phyloP scores from a whole-genome alignment of 2,113 vertebrate genomes.

The Rhegmatorhina hoffmannsi region DNA sequence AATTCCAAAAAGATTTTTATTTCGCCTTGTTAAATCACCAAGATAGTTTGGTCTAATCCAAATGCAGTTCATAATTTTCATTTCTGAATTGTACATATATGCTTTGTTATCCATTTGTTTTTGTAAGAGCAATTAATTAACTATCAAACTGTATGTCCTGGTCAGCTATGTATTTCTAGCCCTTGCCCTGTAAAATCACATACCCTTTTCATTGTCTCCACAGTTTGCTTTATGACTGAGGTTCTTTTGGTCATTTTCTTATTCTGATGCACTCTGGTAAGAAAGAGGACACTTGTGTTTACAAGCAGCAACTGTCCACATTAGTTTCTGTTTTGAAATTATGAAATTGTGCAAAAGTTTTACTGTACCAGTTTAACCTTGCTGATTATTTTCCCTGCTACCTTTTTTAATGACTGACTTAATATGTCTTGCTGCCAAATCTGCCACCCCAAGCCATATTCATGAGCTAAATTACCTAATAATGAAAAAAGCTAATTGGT shows the following conservation, averaged over 20 bases:
- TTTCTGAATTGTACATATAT: neutral
- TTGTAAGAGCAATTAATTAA: neutral
- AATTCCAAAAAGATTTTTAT: neutral
- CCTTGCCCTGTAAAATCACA: neutral
- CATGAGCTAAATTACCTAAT: neutral
- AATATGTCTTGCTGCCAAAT: neutral
- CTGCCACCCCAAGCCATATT: neutral
- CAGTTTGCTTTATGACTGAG: neutral
- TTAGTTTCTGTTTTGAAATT: neutral
- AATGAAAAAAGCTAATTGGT: neutral
- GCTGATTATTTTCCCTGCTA: neutral
- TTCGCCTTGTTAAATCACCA: rapidly evolving
- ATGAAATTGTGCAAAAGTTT: neutral
- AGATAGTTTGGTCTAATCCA: neutral
- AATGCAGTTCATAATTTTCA: neutral
- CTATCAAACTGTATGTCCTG: neutral
- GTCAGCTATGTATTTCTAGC: neutral
- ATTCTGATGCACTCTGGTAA: neutral
- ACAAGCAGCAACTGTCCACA: neutral
- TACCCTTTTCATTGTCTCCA: neutral
- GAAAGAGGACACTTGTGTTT: neutral
- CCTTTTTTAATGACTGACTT: neutral
- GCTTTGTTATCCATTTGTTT: neutral
- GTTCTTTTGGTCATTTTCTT: neutral
- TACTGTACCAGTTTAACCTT: neutral